phyloP scores from a whole-genome alignment of 2,888 invertebrate species.

The Argynnis bischoffii region DNA sequence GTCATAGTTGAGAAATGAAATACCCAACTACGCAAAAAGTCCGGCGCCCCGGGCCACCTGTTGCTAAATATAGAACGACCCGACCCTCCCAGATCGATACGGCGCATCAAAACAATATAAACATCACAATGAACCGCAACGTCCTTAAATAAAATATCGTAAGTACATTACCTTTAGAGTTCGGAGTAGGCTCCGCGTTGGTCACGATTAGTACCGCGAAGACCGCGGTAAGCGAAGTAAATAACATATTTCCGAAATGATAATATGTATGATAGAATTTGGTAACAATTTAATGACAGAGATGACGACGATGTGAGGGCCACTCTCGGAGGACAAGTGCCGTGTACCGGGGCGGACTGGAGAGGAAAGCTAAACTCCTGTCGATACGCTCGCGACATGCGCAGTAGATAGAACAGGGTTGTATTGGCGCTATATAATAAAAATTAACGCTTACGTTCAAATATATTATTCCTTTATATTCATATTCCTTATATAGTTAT shows the following conservation, averaged over 20 bases:
- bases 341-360: slow-evolving; percentile 55
- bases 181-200: slow-evolving; percentile 68
- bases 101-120: slow-evolving; percentile 40
- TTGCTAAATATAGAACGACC: slow-evolving; percentile 75
- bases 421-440: slow-evolving; percentile 41
- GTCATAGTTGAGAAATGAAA: slow-evolving; percentile 53
- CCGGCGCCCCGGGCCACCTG: slow-evolving; percentile 67
- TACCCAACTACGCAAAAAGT: slow-evolving; percentile 57
- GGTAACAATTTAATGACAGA: slow-evolving; percentile 6
- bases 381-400: slow-evolving; percentile 81
- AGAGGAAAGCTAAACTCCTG: slow-evolving; percentile 55
- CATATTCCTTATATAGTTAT: neutral
- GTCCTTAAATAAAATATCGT: slow-evolving; percentile 22
- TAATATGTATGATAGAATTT: slow-evolving; percentile 15
- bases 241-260: slow-evolving; percentile 57
- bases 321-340: slow-evolving; percentile 67
- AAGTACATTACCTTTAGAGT: slow-evolving; percentile 64
- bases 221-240: slow-evolving; percentile 68
- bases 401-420: slow-evolving; percentile 67
- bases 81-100: slow-evolving; percentile 66
- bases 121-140: slow-evolving; percentile 24
- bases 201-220: slow-evolving; percentile 67
- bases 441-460: neutral
- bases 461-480: no score
- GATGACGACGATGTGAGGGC: slow-evolving; percentile 54